Conservation (phyloP, 2,888 invertebrate genomes). For the Diaphora mendica region DNA sequence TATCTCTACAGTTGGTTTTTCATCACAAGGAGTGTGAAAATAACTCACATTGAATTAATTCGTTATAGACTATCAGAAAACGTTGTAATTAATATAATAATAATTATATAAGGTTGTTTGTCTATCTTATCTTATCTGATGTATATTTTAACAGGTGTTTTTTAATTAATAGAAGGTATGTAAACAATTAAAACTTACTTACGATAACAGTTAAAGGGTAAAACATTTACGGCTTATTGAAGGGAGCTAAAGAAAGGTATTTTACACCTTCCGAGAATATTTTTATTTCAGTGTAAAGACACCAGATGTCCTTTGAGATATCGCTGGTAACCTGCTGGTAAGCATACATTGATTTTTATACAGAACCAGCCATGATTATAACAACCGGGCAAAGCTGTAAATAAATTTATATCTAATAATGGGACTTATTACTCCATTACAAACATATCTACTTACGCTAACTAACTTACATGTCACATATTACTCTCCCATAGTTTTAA, state of each 20-base stretch:
- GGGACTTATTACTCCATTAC: slow-evolving; percentile 26
- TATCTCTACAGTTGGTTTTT: too few species aligned
- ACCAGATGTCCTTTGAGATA: too few species aligned
- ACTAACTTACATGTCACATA: slow-evolving; percentile 86
- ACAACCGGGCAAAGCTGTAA: slow-evolving; percentile 22
- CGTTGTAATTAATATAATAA: too few species aligned
- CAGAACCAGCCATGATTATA: neutral
- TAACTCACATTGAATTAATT: too few species aligned
- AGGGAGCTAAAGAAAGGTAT: neutral
- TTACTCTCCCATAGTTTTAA: slow-evolving; percentile 96
- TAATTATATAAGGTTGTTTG: too few species aligned
- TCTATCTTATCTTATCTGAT: too few species aligned
- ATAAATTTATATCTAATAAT: slow-evolving; percentile 21
- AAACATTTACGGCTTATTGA: neutral
- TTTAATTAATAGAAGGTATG: too few species aligned
- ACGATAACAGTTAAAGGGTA: neutral
- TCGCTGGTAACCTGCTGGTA: too few species aligned
- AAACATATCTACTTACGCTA: slow-evolving; percentile 46
- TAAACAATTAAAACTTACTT: too few species aligned
- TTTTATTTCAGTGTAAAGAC: neutral
- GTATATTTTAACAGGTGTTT: too few species aligned
- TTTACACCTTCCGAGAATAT: neutral
- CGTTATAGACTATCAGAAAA: too few species aligned
- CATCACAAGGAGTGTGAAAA: too few species aligned
- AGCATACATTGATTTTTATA: neutral